A percentile compares a stretch with the other conserved stretches of the same genome.
phyloP scores from a whole-genome alignment of 37 sponge, comb jelly and placozoan genomes.

The Mnemiopsis leidyi region DNA sequence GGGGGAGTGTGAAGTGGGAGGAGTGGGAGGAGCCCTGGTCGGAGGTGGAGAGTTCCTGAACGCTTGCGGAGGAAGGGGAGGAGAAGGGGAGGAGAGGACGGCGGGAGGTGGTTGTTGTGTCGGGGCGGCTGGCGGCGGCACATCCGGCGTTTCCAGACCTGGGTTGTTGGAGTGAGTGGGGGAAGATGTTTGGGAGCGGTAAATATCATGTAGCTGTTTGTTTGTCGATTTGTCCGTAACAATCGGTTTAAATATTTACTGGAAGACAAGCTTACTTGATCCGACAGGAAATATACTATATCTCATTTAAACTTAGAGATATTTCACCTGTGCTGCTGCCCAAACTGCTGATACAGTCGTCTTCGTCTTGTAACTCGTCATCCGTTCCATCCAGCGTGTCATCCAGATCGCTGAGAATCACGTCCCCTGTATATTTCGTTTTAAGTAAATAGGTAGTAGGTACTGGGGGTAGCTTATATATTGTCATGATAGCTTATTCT shows the following conservation, averaged over 20 bases:
- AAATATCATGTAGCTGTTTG: too few species aligned
- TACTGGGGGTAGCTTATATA: too few species aligned
- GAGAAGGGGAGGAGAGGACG: constrained; percentile 14
- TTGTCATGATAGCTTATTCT: too few species aligned
- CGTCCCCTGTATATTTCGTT: constrained; percentile 61
- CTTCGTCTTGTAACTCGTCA: background rate
- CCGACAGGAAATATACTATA: too few species aligned
- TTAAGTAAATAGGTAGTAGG: too few species aligned
- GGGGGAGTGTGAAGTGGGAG: background rate
- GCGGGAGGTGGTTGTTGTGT: background rate
- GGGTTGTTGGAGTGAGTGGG: too few species aligned
- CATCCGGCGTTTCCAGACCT: background rate
- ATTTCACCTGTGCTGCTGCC: background rate
- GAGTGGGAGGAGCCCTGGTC: background rate
- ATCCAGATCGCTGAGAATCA: constrained; percentile 52
- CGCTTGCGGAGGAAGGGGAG: constrained; percentile 59
- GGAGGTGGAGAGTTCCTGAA: constrained; percentile 14
- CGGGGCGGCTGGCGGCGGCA: background rate
- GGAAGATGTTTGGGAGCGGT: too few species aligned
- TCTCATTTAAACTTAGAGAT: too few species aligned
- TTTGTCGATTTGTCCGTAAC: too few species aligned
- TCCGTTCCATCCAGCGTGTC: constrained; percentile 34
- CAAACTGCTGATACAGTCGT: background rate
- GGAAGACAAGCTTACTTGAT: too few species aligned
- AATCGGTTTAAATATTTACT: too few species aligned